Base-by-base conservation (phyloP, 2,113 vertebrate genomes). In the Manacus vitellinus region DNA sequence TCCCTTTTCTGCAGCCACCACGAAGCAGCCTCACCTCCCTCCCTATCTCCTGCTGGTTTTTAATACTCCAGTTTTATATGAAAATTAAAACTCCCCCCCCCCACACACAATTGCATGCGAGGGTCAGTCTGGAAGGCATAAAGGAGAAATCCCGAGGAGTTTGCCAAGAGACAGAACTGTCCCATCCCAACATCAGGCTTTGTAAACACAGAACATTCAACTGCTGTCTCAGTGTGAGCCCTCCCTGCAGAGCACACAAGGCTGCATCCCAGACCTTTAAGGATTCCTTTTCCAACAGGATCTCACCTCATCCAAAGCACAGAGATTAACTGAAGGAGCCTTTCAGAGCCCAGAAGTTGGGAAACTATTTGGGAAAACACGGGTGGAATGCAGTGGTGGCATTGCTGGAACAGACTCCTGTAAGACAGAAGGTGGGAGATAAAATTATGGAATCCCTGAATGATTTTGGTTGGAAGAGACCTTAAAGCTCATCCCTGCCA, bases 361-460 rank as follows among this genome's bases (percentile, higher is more conserved):
- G 62, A 58, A 95, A 58, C 3, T 10, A 4, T 39, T 52, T 30
- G 65, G n/a, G 84, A 62, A 88, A 88, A 49, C 2, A 7, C 3
- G 1, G 59, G 15, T 39, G 85, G 31, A 33, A 46, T 1, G 25
- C 2, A 1, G 31, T 0, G 28, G 41, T 35, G 51, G 44, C 30
- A 39, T 4, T 14, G 5, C 47, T 27, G 58, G 39, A 28, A 46
- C 37, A 5, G 14, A 4, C 0, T 5, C 39, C 68, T 4, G 2
- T 4, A 6, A 66, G 44, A 43, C n/a, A 67, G 10, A 23, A 23
- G 33, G 44, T 35, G 58, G 62, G 37, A 76, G 49, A 35, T 1
- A 18, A 39, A 46, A 75, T n/a, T 6, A 10, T 0, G 13, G 10
- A 62, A 49, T 35, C 12, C 4, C 18, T 23, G 14, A 55, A 19